Evolutionary conservation across 1,140 invertebrate species (phyloP), one percentile per base, ranked within the genome.

Genomic region (Vanessa tameamea): DNA sequence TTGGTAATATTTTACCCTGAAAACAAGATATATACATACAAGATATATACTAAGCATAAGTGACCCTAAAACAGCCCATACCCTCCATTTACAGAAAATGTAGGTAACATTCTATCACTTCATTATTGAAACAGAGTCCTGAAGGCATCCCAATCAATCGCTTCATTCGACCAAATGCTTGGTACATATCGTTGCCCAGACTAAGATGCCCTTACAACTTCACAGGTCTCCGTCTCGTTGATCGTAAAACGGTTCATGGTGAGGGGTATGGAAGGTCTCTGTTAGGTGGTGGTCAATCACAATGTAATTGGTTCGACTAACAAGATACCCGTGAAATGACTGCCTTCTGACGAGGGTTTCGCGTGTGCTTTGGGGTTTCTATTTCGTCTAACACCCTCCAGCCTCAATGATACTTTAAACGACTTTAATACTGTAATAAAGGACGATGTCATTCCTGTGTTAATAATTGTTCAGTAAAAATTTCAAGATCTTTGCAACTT

Each of bases 281-380:
- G 12, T 66, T 78, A 78, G 75, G 76, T 76, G 72, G 64, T 78
- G 80, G 88, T 90, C 88, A 88, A 86, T 90, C 87, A 90, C 85
- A 84, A 82, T 85, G 88, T 89, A 90, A 90, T 90, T 90, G 88
- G 84, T 80, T 85, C 80, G 79, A 85, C 81, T 67, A 82, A 64
- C 82, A 88, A 89, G 88, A 87, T 89, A 90, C 80, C 86, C 88
- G 87, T 90, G 86, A 89, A 90, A 90, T 89, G 88, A 90, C 85
- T 86, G 85, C 77, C 81, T 84, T 76, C 82, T 88, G 88, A 90
- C 87, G 86, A 86, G 85, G 88, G 85, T 87, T 74, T 81, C 78
- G 57, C 57, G 72, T 82, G 53, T 82, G 84, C 84, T 84, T 73
- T 79, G 73, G 79, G 84, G 75, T 77, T 84, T 83, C 82, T 79